A percentile compares a stretch with the other conserved stretches of the same genome.
Evolutionary conservation across 2,797 vertebrate genomes (phyloP).

Genomic region (Eupleurogrammus muticus): DNA sequence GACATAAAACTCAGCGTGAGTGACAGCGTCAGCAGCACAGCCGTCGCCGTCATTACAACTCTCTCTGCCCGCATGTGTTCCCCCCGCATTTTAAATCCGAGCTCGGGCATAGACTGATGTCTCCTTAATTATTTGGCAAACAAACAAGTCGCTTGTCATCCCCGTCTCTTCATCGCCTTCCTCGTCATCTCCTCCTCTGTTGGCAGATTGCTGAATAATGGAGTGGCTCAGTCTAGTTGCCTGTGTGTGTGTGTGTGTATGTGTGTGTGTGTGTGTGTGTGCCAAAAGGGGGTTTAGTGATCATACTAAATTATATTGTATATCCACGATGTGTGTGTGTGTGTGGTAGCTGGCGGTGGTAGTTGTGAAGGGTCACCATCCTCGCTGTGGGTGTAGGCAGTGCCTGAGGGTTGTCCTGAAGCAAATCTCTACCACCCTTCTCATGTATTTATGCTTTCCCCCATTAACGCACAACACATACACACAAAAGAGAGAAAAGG

Average conservation of each 20-base stretch:
- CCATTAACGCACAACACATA: conserved; percentile 3
- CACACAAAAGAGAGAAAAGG: background rate
- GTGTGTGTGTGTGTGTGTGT: conserved; percentile 32
- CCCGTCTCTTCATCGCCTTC: conserved; percentile 61
- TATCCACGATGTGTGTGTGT: conserved; percentile 6
- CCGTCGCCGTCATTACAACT: conserved; percentile 48
- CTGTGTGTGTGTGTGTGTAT: conserved; percentile 25
- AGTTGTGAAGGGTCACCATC: conserved; percentile 17
- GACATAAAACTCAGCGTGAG: conserved; percentile 48
- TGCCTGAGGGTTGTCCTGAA: conserved; percentile 56
- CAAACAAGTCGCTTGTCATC: conserved; percentile 74
- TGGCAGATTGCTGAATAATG: conserved; percentile 73
- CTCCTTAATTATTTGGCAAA: conserved; percentile 74
- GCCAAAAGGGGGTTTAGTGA: conserved; percentile 30
- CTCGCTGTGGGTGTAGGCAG: conserved; percentile 6
- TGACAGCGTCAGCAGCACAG: conserved; percentile 55
- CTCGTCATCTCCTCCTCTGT: conserved; percentile 38
- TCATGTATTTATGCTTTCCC: conserved; percentile 9
- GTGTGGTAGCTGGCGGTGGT: conserved; percentile 20
- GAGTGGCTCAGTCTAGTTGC: conserved; percentile 45
- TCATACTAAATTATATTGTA: conserved; percentile 29
- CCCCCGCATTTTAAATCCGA: conserved; percentile 50
- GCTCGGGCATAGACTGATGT: conserved; percentile 52
- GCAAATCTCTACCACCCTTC: conserved; percentile 39
- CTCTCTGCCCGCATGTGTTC: conserved; percentile 40